phyloP scores from a whole-genome alignment of 2,113 vertebrate species.

The Arizona elegans region DNA sequence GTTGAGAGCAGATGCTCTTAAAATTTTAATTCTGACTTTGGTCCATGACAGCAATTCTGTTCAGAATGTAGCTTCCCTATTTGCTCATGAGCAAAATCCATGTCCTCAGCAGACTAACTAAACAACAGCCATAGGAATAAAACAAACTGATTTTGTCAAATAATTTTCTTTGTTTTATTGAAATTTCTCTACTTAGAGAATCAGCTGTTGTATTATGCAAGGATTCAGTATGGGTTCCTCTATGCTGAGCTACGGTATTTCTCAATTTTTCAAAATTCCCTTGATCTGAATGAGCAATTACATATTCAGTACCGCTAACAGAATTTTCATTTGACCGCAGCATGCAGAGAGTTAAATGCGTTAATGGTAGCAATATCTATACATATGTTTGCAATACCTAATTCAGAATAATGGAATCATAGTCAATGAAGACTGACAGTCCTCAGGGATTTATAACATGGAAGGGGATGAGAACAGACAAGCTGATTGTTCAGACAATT shows the following conservation, averaged over 20 bases:
- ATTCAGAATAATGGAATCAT: constrained; percentile 6
- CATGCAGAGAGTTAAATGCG: neutral
- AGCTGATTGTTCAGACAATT: constrained; percentile 3
- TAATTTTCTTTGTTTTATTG: neutral
- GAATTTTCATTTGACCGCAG: neutral
- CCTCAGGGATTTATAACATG: neutral
- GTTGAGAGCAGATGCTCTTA: neutral
- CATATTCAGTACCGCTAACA: neutral
- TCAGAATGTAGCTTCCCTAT: neutral
- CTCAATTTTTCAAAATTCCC: neutral
- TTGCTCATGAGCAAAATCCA: neutral
- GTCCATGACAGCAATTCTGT: neutral
- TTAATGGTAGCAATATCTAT: constrained; percentile 5
- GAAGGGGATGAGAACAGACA: neutral
- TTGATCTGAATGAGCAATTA: neutral
- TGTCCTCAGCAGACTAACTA: neutral
- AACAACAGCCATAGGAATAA: neutral
- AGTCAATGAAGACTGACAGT: constrained; percentile 5
- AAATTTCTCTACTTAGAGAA: neutral
- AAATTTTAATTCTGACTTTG: neutral
- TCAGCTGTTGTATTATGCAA: neutral
- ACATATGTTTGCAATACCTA: neutral
- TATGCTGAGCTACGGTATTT: neutral
- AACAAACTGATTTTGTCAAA: neutral
- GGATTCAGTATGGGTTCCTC: neutral